Percentiles rank a stretch among this genome's conserved stretches.
These are phyloP conservation scores for Oryzaephilus surinamensis DNA, from an alignment of 1,140 invertebrate species.

Conservation along the genomic window DNA sequence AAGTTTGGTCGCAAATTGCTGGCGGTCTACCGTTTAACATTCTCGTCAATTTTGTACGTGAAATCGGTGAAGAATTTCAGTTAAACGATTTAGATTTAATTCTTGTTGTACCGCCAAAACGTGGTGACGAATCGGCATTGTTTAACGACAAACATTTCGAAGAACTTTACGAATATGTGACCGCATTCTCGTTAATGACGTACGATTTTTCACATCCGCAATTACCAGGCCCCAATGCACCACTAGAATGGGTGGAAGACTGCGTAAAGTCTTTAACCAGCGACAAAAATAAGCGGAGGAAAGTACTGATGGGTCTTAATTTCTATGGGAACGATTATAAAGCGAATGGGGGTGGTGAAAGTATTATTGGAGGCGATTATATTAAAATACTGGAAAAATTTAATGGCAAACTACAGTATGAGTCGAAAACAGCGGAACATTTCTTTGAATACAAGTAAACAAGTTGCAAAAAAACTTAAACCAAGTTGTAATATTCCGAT, in stretches of 20 bases:
- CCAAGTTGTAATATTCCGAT: constrained; percentile 10
- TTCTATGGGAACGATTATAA: constrained; percentile 89
- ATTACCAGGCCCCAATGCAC: constrained; percentile 79
- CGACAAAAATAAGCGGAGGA: constrained; percentile 49
- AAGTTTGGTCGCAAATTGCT: constrained; percentile 78
- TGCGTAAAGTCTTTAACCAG: constrained; percentile 66
- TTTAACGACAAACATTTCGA: constrained; percentile 71
- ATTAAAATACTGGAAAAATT: constrained; percentile 55
- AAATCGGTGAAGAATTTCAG: constrained; percentile 40
- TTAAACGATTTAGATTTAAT: constrained; percentile 52
- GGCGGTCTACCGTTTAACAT: constrained; percentile 51
- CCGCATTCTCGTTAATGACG: constrained; percentile 87
- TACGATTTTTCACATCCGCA: constrained; percentile 85
- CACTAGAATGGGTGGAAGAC: constrained; percentile 67
- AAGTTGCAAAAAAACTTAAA: constrained; percentile 1
- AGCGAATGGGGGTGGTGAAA: constrained; percentile 59
- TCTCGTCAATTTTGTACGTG: constrained; percentile 49
- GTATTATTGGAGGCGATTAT: constrained; percentile 70
- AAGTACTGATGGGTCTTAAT: constrained; percentile 84
- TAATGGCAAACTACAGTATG: constrained; percentile 63
- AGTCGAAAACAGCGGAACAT: constrained; percentile 71
- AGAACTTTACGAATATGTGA: constrained; percentile 61
- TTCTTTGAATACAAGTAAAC: constrained; percentile 76
- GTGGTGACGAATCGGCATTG: constrained; percentile 54
- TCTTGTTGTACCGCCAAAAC: constrained; percentile 74